phyloP scores from a whole-genome alignment of 2,888 invertebrate genomes.

The Teleiodes luculella region DNA sequence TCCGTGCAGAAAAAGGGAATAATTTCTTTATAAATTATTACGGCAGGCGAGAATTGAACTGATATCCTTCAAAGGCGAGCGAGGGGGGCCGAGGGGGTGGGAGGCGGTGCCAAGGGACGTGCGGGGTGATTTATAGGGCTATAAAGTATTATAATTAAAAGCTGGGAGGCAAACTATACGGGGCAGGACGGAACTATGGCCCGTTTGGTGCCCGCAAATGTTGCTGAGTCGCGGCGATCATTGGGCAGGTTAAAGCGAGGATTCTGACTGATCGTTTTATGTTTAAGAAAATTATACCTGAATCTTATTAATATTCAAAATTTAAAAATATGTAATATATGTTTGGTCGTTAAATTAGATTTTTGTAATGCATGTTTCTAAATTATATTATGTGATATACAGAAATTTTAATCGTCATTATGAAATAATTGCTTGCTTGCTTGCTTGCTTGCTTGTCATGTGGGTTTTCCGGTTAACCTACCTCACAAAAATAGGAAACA shows the following conservation, averaged over 20 bases:
- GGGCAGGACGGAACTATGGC: constrained; percentile 55
- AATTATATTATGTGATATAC: too few relatives aligned
- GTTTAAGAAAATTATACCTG: not conserved
- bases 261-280: not conserved
- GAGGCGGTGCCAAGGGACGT: constrained; percentile 63
- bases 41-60: constrained; percentile 82
- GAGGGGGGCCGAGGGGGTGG: constrained; percentile 37
- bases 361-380: too few relatives aligned
- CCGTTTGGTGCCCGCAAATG: constrained; percentile 34
- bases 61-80: constrained; percentile 78
- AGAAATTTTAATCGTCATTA: too few relatives aligned
- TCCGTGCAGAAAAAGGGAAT: constrained; percentile 49
- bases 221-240: constrained; percentile 22
- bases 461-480: too few relatives aligned
- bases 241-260: constrained; percentile 25
- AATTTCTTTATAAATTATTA: constrained; percentile 84
- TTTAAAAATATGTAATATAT: too few relatives aligned
- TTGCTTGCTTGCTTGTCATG: too few relatives aligned
- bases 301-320: too few relatives aligned
- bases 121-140: constrained; percentile 84
- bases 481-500: too few relatives aligned
- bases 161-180: constrained; percentile 73
- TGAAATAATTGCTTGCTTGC: too few relatives aligned
- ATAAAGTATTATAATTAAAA: constrained; percentile 90
- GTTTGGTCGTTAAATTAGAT: too few relatives aligned